These are phyloP conservation scores for Boloria euphrosyne DNA, from an alignment of 2,888 invertebrate genomes.

Conservation along the genomic window DNA sequence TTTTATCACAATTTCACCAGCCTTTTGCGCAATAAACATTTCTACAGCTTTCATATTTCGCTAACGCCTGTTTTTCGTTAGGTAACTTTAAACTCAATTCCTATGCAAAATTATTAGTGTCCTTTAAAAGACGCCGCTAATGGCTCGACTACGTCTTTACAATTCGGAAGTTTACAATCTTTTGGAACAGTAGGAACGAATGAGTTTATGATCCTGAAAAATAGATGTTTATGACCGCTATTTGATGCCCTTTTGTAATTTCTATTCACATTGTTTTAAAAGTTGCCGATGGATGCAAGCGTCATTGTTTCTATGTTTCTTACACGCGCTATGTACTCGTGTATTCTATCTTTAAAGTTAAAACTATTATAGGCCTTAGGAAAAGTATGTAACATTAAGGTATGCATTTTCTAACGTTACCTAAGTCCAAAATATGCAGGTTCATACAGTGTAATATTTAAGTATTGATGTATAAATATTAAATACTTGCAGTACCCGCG, in stretches of 20 bases:
- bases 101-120: slow-evolving; percentile 54
- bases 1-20: slow-evolving; percentile 36
- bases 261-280: slow-evolving; percentile 51
- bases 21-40: slow-evolving; percentile 45
- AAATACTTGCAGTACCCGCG: too few relatives aligned
- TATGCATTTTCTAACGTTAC: too few relatives aligned
- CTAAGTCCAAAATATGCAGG: too few relatives aligned
- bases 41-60: slow-evolving; percentile 50
- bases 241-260: slow-evolving; percentile 36
- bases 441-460: too few relatives aligned
- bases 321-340: slow-evolving; percentile 22
- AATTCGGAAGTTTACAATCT: slow-evolving; percentile 76
- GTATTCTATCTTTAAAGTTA: neutral
- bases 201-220: slow-evolving; percentile 72
- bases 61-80: slow-evolving; percentile 52
- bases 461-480: too few relatives aligned
- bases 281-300: slow-evolving; percentile 55
- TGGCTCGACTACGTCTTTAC: slow-evolving; percentile 60
- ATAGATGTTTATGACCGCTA: slow-evolving; percentile 62
- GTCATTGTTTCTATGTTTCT: slow-evolving; percentile 26
- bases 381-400: neutral
- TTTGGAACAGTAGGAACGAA: slow-evolving; percentile 72
- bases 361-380: neutral
- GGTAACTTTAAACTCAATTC: slow-evolving; percentile 56
- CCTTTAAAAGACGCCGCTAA: slow-evolving; percentile 64